Evolutionary conservation across 2,113 vertebrate genomes (phyloP).

Genomic region (Syngnathus scovelli): DNA sequence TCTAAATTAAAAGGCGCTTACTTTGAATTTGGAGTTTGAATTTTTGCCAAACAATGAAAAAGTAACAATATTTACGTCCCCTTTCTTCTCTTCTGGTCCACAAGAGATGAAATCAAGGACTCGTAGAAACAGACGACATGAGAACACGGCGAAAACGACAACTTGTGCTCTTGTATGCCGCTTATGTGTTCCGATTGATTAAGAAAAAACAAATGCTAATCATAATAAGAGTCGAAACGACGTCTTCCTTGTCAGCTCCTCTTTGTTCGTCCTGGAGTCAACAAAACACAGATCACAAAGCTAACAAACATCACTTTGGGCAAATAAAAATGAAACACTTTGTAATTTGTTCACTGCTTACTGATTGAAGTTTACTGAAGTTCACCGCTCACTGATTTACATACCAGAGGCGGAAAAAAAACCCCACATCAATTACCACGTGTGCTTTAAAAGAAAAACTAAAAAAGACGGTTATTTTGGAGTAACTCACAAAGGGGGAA

Average conservation of each 20-base stretch:
- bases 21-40: no score
- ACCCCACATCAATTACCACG: conserved; percentile 60
- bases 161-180: not conserved
- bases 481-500: conserved; percentile 60
- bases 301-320: conserved; percentile 47
- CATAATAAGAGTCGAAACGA: not conserved
- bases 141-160: not conserved
- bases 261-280: conserved; percentile 54
- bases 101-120: no score
- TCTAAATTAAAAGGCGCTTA: no score
- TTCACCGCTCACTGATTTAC: conserved; percentile 40
- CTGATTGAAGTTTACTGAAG: conserved; percentile 29
- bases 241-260: conserved; percentile 43
- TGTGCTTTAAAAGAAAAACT: not conserved
- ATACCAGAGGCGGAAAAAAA: conserved; percentile 56
- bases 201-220: not conserved
- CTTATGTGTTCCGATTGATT: not conserved
- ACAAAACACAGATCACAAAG: conserved; percentile 63
- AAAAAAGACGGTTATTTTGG: conserved; percentile 37
- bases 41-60: no score
- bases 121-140: no score
- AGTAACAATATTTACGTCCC: no score
- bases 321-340: conserved; percentile 52
- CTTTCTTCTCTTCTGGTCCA: conserved; percentile 7
- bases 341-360: conserved; percentile 25